Evolutionary conservation across 2,113 vertebrate species (phyloP), one percentile per base, ranked within the genome.

Genomic region (Arothron firmamentum): DNA sequence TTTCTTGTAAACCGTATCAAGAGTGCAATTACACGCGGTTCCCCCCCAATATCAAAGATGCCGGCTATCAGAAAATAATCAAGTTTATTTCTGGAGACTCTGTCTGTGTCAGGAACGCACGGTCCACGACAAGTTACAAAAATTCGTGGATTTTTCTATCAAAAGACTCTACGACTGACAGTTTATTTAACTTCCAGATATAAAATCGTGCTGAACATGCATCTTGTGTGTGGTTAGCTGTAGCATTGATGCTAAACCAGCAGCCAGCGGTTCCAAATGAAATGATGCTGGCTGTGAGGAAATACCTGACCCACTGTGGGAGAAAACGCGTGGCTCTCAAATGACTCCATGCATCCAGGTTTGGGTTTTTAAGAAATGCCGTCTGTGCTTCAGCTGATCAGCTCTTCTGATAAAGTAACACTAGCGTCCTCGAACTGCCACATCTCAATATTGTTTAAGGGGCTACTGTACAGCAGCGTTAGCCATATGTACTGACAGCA

Each of bases 311-410:
- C 82, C 68, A 54, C 52, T 66, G 64, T 60, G 74, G 72, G 61
- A 67, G 67, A 73, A 75, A 78, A 85, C 63, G 85, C 83, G 71
- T 87, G 86, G 78, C 72, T 80, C 69, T 80, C 77, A 72, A 72
- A 73, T 53, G 67, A 60, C 62, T 72, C 74, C 78, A 46, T 70
- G 69, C 45, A 70, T 72, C 57, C 53, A 80, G 53, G 65, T 62
- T 52, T n/a, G 7, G 45, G 55, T 57, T 60, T 70, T 59, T 34
- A 1, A 58, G 47, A 50, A 48, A 18, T 34, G 58, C 45, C 28
- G 20, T 14, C 10, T 43, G 65, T 28, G 62, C 28, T 34, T 53
- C 64, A 16, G 20, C 48, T 9, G 21, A 52, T 67, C 47, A 68
- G 18, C 5, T 18, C 64, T 19, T n/a, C 61, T 23, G 45, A 17